A percentile compares a stretch with the other conserved stretches of the same genome.
These are phyloP conservation scores for Tapirus indicus DNA, from an alignment of 2,797 vertebrate species.

Conservation along the genomic window DNA sequence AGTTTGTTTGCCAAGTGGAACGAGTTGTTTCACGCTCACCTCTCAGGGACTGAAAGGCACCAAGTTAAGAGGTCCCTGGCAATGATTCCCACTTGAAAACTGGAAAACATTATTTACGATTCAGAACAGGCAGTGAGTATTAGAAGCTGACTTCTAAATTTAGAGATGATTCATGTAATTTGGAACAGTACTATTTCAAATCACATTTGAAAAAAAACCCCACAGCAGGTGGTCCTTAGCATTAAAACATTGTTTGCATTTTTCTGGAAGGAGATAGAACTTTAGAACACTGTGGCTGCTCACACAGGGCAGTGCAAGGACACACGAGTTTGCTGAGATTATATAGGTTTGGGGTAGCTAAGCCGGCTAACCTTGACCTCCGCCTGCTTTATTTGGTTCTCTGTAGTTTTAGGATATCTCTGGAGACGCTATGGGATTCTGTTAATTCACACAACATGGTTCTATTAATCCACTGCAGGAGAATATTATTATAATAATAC, in stretches of 20 bases:
- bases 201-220: constrained; percentile 43
- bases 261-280: constrained; percentile 48
- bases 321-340: background rate
- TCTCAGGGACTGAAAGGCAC: too few species aligned
- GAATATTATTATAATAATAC: background rate
- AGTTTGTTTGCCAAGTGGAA: background rate
- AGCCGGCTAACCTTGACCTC: background rate
- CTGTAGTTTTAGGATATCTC: background rate
- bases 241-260: constrained; percentile 56
- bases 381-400: fast-evolving
- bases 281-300: background rate
- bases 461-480: background rate
- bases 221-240: constrained; percentile 62
- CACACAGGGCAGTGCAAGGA: background rate
- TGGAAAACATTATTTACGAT: constrained; percentile 49
- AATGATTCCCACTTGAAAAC: background rate
- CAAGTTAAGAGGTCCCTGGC: constrained; percentile 30
- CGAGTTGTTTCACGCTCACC: background rate
- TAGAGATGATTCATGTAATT: constrained; percentile 77
- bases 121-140: constrained; percentile 59
- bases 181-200: constrained; percentile 59
- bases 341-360: background rate
- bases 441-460: background rate
- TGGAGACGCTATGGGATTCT: background rate
- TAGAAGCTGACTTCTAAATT: constrained; percentile 73